Percentiles rank a stretch among this genome's conserved stretches.
Conservation (phyloP, 2,113 vertebrate genomes). For the Sphaerodactylus townsendi region DNA sequence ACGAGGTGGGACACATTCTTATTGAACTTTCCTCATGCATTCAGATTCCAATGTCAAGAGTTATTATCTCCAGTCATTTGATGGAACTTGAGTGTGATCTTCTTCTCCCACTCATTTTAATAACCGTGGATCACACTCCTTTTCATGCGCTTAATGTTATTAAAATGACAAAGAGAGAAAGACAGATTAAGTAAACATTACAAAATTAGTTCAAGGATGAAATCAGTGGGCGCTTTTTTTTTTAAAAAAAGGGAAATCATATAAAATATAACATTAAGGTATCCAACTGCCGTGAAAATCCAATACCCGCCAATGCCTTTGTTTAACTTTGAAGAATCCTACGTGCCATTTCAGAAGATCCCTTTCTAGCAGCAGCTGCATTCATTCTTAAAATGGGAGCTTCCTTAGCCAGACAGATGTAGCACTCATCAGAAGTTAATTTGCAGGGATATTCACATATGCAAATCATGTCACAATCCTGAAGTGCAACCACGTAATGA, state of each 20-base stretch:
- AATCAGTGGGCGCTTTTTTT: neutral
- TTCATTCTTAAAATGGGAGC: conserved; percentile 73
- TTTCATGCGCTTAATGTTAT: neutral
- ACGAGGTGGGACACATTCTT: neutral
- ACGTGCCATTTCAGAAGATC: conserved; percentile 40
- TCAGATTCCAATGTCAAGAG: neutral
- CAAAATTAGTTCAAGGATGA: neutral
- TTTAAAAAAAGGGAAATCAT: neutral
- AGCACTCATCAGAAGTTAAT: conserved; percentile 88
- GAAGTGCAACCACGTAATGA: conserved; percentile 90
- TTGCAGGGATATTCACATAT: conserved; percentile 91
- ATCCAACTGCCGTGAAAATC: neutral
- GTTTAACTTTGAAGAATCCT: neutral
- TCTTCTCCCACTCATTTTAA: neutral
- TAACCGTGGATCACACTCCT: neutral
- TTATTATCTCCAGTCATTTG: conserved; percentile 1
- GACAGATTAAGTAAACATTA: neutral
- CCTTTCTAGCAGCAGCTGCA: conserved; percentile 79
- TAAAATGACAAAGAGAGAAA: neutral
- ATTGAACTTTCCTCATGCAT: neutral
- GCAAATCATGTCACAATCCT: conserved; percentile 93
- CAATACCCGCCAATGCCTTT: neutral
- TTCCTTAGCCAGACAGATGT: conserved; percentile 92
- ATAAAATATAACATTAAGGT: neutral
- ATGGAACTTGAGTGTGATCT: neutral